Percentiles rank a stretch among this genome's conserved stretches.
phyloP scores from a whole-genome alignment of 2,888 invertebrate genomes.

The Eugnorisma glareosa region DNA sequence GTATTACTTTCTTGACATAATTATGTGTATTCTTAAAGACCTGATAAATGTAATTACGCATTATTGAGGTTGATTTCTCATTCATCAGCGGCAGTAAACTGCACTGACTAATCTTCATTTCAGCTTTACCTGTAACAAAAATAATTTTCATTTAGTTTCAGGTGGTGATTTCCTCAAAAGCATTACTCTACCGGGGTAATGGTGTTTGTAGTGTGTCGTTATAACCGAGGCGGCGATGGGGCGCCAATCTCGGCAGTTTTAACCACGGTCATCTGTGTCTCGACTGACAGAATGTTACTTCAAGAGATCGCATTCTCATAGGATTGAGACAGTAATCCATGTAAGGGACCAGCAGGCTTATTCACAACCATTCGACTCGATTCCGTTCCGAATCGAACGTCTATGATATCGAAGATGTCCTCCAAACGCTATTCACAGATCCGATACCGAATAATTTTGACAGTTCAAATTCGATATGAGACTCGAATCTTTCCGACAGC shows the following conservation, averaged over 20 bases:
- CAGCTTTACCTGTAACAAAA: conserved; percentile 33
- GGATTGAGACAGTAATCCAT: conserved; percentile 46
- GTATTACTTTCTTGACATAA: background rate
- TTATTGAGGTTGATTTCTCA: background rate
- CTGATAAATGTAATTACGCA: background rate
- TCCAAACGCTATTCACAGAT: too few species aligned
- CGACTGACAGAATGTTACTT: conserved; percentile 50
- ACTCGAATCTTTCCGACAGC: too few species aligned
- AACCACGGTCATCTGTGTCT: conserved; percentile 66
- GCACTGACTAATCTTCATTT: background rate
- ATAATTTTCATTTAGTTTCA: background rate
- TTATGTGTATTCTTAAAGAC: background rate
- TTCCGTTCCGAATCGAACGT: too few species aligned
- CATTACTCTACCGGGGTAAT: background rate
- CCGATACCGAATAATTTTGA: too few species aligned
- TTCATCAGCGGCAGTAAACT: background rate
- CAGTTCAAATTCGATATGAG: too few species aligned
- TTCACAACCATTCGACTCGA: too few species aligned
- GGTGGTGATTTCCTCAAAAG: too few species aligned
- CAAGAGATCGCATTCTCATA: conserved; percentile 40
- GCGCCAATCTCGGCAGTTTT: conserved; percentile 64
- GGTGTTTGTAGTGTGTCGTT: conserved; percentile 77
- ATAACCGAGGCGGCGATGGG: conserved; percentile 75
- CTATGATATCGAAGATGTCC: too few species aligned
- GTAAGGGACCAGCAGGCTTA: background rate